Percentiles rank a stretch among this genome's conserved stretches.
Evolutionary conservation across 2,888 invertebrate species (phyloP).

Genomic region (Alviniconcha strummeri): DNA sequence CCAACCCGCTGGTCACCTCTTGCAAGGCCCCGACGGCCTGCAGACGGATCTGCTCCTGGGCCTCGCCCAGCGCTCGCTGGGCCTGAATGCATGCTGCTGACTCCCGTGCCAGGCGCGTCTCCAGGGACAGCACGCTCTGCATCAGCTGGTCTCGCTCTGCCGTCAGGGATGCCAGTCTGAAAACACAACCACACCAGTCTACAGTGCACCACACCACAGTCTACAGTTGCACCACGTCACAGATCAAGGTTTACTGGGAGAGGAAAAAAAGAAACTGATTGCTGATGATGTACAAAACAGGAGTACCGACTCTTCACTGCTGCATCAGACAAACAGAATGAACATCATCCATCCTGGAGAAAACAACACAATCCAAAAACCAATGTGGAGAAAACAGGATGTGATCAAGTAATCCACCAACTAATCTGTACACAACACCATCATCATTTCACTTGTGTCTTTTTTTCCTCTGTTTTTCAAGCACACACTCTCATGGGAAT

Average conservation of each 20-base stretch:
- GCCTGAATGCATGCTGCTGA: constrained; percentile 49
- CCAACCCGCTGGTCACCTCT: constrained; percentile 29
- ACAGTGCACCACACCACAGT: background rate
- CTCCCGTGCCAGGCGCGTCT: constrained; percentile 47
- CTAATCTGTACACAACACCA: too few relatives aligned
- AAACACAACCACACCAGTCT: background rate
- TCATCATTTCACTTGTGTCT: too few relatives aligned
- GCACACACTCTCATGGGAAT: too few relatives aligned
- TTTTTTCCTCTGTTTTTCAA: too few relatives aligned
- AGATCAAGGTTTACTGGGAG: too few relatives aligned
- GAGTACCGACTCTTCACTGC: background rate
- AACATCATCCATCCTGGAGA: too few relatives aligned
- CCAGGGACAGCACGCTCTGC: constrained; percentile 37
- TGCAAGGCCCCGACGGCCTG: constrained; percentile 33
- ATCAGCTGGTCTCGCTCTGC: constrained; percentile 16
- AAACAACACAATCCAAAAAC: too few relatives aligned
- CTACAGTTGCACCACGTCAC: too few relatives aligned
- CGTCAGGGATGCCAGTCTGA: constrained; percentile 35
- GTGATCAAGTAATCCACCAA: too few relatives aligned
- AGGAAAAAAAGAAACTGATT: too few relatives aligned
- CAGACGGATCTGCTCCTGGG: constrained; percentile 45
- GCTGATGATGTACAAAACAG: background rate
- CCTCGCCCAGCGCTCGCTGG: constrained; percentile 52
- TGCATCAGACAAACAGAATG: too few relatives aligned
- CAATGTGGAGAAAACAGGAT: too few relatives aligned